Conservation (phyloP, 2,797 vertebrate genomes). For the Passerculus sandwichensis region DNA sequence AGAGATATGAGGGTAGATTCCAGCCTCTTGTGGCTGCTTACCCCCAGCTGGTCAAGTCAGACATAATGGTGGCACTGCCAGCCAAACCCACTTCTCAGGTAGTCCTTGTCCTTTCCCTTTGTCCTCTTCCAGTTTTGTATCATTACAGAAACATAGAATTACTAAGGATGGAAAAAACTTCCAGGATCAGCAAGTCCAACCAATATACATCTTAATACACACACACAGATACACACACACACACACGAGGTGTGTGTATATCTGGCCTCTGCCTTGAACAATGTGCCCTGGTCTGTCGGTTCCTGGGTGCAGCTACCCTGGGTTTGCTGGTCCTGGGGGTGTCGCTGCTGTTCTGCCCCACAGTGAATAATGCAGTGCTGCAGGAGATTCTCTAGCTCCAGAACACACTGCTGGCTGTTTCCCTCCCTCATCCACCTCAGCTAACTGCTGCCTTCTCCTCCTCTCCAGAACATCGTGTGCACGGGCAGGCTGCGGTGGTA, state of each 20-base stretch:
- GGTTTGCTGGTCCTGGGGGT: not conserved
- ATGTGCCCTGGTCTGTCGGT: fast-evolving
- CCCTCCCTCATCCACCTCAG: not conserved
- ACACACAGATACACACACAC: fast-evolving
- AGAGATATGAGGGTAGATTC: not conserved
- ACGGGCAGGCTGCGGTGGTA: slow-evolving; percentile 91
- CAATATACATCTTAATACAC: fast-evolving
- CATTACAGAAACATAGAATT: not conserved
- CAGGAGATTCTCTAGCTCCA: not conserved
- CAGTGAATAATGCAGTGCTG: not conserved
- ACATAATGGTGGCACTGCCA: not conserved
- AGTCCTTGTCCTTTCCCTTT: not conserved
- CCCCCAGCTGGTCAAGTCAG: not conserved
- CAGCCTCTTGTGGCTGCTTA: not conserved
- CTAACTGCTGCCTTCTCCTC: not conserved
- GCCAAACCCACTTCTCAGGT: not conserved
- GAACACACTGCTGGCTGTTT: not conserved
- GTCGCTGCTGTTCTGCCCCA: not conserved
- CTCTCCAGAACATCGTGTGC: slow-evolving; percentile 88
- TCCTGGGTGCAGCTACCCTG: not conserved
- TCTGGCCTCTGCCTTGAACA: not conserved
- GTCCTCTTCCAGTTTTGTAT: not conserved
- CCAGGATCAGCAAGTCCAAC: not conserved
- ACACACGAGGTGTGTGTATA: fast-evolving
- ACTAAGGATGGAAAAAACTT: not conserved